Conservation (phyloP, 2,113 vertebrate genomes). For the Pteropus alecto region DNA sequence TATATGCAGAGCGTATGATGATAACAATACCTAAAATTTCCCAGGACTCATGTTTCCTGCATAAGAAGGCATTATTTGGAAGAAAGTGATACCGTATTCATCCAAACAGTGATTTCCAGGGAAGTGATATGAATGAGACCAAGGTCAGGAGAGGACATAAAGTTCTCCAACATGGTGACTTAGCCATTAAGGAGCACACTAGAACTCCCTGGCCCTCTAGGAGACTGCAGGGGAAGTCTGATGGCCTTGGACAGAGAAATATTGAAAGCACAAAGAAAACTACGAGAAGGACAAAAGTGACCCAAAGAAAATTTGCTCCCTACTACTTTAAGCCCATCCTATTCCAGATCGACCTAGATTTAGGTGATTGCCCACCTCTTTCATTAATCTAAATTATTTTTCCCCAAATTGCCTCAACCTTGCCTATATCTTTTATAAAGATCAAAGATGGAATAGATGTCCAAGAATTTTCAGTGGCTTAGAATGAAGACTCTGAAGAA, state of each 20-base stretch:
- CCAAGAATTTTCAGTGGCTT: background rate
- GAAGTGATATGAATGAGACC: background rate
- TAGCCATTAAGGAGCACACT: background rate
- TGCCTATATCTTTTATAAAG: background rate
- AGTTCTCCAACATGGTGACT: background rate
- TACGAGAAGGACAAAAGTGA: background rate
- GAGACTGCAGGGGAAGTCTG: background rate
- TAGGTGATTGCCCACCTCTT: background rate
- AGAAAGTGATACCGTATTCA: background rate
- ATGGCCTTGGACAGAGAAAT: background rate
- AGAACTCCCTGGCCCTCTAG: background rate
- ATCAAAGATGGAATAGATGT: background rate
- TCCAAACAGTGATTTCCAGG: background rate
- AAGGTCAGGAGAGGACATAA: background rate
- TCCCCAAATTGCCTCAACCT: background rate
- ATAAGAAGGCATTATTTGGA: background rate
- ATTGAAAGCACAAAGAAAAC: background rate
- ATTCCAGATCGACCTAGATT: background rate
- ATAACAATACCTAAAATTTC: background rate
- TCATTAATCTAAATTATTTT: background rate
- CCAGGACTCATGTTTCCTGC: background rate
- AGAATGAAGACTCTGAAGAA: background rate
- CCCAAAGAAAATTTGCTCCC: background rate
- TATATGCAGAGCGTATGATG: background rate
- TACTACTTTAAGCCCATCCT: background rate